Base-by-base conservation (phyloP, 2,888 invertebrate genomes). In the Mythimna albipuncta region DNA sequence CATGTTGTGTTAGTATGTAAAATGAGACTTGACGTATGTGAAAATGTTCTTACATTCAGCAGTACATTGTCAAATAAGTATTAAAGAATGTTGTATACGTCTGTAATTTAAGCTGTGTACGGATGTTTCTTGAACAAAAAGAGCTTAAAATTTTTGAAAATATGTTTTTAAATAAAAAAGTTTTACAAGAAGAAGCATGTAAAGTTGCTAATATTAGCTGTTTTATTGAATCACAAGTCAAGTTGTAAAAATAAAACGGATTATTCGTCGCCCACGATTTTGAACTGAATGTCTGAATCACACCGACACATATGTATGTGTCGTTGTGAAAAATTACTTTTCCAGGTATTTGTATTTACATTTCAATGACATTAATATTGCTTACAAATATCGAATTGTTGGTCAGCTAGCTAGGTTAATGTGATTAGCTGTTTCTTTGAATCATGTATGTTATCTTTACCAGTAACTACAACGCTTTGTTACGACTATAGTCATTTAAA, bases 261-360 rank as follows among this genome's bases (percentile, higher is more conserved):
- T 91, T 91, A 90, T 87, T 90, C 88, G 87, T 89, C 93, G 93
- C 94, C 94, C 93, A 93, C 93, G 88, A 82, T 80, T 90, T 88
- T 81, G 79, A 75, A 82, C 77, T 81, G 81, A 79, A 69, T 68
- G 77, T 85, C 85, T 94, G 94, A 93, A 85, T 93, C 93, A 94
- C 80, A 66, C 75, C 70, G 80, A 82, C 87, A 83, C n/a, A n/a
- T 19, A 47, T 47, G 47, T 66, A 63, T 86, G 75, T 85, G 89
- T 90, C 87, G 78, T 75, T 21, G 73, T 91, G 89, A 92, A 89
- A 89, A 90, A 91, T 89, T 68, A 82, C 72, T 89, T 90, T 81
- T 91, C 89, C 91, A 91, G 89, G 92, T 91, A 91, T 87, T 85
- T 85, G 85, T 75, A 85, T 84, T 77, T 86, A 82, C 72, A 76